Conservation (phyloP, 2,797 vertebrate species). For the Epinephelus malabaricus region DNA sequence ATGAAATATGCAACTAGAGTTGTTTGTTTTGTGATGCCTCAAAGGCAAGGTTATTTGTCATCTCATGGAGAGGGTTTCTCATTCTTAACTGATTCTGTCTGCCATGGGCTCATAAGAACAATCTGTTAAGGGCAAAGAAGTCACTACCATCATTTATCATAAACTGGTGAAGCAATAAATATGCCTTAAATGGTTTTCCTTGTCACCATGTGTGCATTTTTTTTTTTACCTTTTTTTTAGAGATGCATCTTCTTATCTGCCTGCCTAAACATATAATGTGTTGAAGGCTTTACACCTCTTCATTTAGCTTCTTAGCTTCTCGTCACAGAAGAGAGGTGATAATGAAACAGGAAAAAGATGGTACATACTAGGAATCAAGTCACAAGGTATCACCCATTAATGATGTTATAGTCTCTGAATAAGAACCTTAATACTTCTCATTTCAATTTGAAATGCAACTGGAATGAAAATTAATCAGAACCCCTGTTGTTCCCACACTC, state of each 20-base stretch:
- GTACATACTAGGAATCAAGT: background rate
- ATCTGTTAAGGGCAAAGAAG: constrained; percentile 30
- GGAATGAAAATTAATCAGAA: background rate
- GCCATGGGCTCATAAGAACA: constrained; percentile 18
- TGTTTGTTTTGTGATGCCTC: constrained; percentile 37
- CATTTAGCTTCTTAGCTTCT: background rate
- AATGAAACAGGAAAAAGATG: constrained; percentile 11
- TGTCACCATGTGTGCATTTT: background rate
- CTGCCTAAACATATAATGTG: background rate
- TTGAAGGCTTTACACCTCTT: background rate
- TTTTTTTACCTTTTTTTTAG: no score
- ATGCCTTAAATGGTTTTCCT: constrained; percentile 20
- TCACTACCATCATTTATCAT: constrained; percentile 28
- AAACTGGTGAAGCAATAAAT: constrained; percentile 16
- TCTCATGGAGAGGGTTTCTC: constrained; percentile 18
- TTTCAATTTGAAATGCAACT: background rate
- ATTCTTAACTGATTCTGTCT: constrained; percentile 36
- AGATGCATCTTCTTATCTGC: background rate
- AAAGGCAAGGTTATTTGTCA: constrained; percentile 51
- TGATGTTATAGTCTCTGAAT: background rate
- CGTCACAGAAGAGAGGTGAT: constrained; percentile 2
- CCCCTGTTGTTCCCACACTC: background rate
- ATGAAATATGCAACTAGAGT: constrained; percentile 47
- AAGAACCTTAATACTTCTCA: background rate
- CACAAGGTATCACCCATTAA: background rate